These are phyloP conservation scores for Xyrichtys novacula DNA, from an alignment of 2,797 vertebrate genomes.

Conservation along the genomic window DNA sequence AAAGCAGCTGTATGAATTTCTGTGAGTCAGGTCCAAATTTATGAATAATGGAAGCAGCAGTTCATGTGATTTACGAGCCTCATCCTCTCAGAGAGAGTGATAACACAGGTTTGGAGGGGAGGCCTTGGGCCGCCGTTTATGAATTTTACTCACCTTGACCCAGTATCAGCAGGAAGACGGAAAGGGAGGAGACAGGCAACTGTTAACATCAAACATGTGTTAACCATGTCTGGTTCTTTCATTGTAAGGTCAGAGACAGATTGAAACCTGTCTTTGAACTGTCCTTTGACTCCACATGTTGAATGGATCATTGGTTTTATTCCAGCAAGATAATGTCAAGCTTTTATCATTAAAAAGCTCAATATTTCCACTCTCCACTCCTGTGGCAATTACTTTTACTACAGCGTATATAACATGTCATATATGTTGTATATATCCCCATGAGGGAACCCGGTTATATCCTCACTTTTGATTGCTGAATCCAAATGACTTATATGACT, in stretches of 20 bases:
- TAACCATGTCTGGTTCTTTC: slow-evolving; percentile 30
- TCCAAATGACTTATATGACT: slow-evolving; percentile 43
- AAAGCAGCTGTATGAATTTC: slow-evolving; percentile 44
- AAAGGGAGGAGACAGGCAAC: slow-evolving; percentile 29
- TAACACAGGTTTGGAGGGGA: slow-evolving; percentile 22
- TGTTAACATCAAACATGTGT: slow-evolving; percentile 60
- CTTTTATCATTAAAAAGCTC: slow-evolving; percentile 9
- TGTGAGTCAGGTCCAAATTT: slow-evolving; percentile 51
- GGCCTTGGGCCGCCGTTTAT: slow-evolving; percentile 27
- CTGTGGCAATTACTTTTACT: slow-evolving; percentile 8
- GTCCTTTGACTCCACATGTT: slow-evolving; percentile 16
- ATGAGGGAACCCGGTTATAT: slow-evolving; percentile 23
- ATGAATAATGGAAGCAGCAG: slow-evolving; percentile 41
- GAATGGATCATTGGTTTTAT: slow-evolving; percentile 17
- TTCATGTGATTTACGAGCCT: slow-evolving; percentile 46
- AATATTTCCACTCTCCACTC: slow-evolving; percentile 34
- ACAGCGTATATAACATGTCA: slow-evolving; percentile 21
- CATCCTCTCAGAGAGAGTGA: slow-evolving; percentile 29
- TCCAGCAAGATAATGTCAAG: neutral
- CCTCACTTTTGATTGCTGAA: slow-evolving; percentile 33
- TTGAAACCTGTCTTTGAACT: slow-evolving; percentile 5
- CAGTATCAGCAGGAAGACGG: slow-evolving; percentile 31
- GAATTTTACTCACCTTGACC: slow-evolving; percentile 48
- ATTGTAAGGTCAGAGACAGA: slow-evolving; percentile 29
- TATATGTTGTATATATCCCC: slow-evolving; percentile 24